phyloP scores from a whole-genome alignment of 2,797 vertebrate genomes.

The Cercopithecus petaurista region DNA sequence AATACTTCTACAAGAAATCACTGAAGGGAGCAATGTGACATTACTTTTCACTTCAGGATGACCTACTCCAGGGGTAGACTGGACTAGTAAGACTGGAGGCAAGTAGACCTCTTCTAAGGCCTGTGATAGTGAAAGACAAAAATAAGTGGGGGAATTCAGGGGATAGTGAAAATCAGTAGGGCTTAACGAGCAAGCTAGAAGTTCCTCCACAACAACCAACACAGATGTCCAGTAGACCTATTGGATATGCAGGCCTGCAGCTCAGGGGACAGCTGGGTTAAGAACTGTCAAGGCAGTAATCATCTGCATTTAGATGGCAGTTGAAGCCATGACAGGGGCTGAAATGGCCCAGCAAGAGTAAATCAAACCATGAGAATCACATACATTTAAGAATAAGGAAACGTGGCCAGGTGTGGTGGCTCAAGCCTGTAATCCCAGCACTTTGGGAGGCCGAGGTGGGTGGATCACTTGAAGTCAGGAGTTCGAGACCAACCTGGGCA shows the following conservation, averaged over 20 bases:
- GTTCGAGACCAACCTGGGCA: no score
- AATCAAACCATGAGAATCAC: background rate
- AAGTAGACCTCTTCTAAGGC: background rate
- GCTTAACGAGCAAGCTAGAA: background rate
- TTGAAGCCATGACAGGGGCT: background rate
- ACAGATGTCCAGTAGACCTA: background rate
- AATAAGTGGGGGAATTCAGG: background rate
- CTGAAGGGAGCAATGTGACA: background rate
- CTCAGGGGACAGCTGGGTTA: background rate
- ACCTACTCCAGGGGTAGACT: background rate
- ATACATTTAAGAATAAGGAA: background rate
- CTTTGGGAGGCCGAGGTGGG: no score
- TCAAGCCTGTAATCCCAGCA: no score
- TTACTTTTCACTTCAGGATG: background rate
- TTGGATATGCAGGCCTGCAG: background rate
- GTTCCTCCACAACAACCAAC: background rate
- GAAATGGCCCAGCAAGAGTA: background rate
- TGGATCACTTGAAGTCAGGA: no score
- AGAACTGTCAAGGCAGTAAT: background rate
- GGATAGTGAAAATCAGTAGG: background rate
- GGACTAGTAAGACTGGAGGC: background rate
- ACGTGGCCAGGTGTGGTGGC: no score
- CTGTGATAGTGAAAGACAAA: background rate
- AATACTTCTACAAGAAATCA: background rate
- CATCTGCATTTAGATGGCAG: background rate